Evolutionary conservation across 2,888 invertebrate genomes (phyloP), one percentile per base, ranked within the genome.

Genomic region (Tipula vernalis): DNA sequence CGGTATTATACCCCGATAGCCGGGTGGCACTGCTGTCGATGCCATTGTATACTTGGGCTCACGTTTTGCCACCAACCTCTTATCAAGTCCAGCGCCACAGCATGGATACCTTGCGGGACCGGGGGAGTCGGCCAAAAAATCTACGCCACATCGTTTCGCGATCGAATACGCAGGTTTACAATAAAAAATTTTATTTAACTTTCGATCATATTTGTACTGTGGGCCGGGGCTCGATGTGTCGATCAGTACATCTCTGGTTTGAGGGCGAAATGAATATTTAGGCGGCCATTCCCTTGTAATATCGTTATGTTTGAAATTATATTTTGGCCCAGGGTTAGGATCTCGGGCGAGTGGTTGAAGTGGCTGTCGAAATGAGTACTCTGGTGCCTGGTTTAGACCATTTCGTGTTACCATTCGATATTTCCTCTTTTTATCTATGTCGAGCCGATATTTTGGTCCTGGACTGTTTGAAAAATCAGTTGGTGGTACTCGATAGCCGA

Each of bases 321-420:
- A 91, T 88, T 90, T 91, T 12, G 91, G 91, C 5, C 90, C 91
- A 1, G 91, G 91, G 41, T 88, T 88, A 8, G 42, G 87, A 2
- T 89, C 89, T 86, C 2, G 28, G 28, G 28, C 28, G 28, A 28
- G 28, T 28, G 28, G 2, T 28, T 28, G 28, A n/a, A n/a, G 6
- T 88, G 92, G 91, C 3, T 90, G 89, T 28, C 92, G 92, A 88
- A 95, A 92, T 0, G 92, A 92, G 88, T 92, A 94, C 84, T 93
- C 92, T 39, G 94, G 88, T 10, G 89, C 86, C 3, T 89, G 47
- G 44, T 86, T 89, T 47, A 47, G 87, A 44, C 91, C 91, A 89
- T 90, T 89, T 28, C 91, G 89, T 42, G 90, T 91, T 3, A 90
- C 10, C 13, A 89, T 89, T 87, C 89, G 89, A 2, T 90, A 88